Conservation (phyloP, 2,888 invertebrate genomes). For the Margaritifera margaritifera region DNA sequence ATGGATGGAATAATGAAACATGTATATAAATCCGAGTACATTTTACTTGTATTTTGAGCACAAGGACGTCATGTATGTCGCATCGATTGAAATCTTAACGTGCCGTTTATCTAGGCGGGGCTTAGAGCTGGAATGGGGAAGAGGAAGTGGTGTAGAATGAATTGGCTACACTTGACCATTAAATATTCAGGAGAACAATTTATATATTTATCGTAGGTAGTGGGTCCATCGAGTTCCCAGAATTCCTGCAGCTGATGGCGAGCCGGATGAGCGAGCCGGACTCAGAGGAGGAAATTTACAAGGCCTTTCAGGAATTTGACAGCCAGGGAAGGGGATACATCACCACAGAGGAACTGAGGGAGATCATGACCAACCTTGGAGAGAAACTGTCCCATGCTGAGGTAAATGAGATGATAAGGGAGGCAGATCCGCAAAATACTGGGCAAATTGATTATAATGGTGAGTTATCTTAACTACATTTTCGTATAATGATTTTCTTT, state of each 20-base stretch:
- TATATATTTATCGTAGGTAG: not conserved
- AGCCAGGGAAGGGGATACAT: constrained; percentile 3
- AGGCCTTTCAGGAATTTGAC: constrained; percentile 1
- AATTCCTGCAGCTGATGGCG: not conserved
- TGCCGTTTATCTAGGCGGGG: no score
- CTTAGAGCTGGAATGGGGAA: no score
- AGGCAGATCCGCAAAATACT: not conserved
- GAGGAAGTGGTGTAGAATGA: no score
- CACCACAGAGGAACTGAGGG: constrained; percentile 1
- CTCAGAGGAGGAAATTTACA: not conserved
- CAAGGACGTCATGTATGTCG: no score
- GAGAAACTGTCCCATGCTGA: constrained; percentile 6
- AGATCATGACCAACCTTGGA: constrained; percentile 7
- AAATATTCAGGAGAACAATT: no score
- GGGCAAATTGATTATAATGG: constrained; percentile 2
- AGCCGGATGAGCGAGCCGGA: not conserved
- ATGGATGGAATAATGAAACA: no score
- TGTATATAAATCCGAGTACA: no score
- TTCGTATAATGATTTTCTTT: no score
- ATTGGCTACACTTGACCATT: no score
- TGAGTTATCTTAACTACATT: not conserved
- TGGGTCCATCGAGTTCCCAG: constrained; percentile 1
- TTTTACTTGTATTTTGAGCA: no score
- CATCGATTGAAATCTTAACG: no score
- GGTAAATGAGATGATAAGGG: constrained; percentile 3